Evolutionary conservation across 37 sponge, comb jelly and placozoan genomes (phyloP), one percentile per base, ranked within the genome.

Genomic region (Geodia barretti): DNA sequence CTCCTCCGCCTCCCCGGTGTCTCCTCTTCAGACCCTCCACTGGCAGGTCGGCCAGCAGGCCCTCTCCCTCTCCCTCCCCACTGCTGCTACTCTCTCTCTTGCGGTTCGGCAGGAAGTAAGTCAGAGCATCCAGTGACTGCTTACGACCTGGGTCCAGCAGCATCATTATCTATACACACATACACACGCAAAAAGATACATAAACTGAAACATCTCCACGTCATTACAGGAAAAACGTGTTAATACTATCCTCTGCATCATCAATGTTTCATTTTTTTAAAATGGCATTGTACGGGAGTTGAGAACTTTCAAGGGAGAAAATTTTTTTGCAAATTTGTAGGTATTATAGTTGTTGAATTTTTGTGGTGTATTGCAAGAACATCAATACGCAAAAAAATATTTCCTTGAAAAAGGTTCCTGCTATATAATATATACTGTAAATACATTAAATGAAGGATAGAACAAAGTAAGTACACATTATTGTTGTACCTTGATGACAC

Each of bases 401-500:
- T n/a, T n/a, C n/a, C n/a, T n/a, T n/a, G n/a, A n/a, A n/a, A n/a
- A n/a, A n/a, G n/a, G n/a, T n/a, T n/a, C n/a, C n/a, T n/a, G n/a
- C n/a, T n/a, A n/a, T n/a, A n/a, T n/a, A n/a, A n/a, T n/a, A n/a
- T n/a, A n/a, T n/a, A n/a, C n/a, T n/a, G n/a, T n/a, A n/a, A n/a
- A n/a, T n/a, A n/a, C n/a, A n/a, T n/a, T n/a, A n/a, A n/a, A 23
- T 17, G 60, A 4, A 26, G 30, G 28, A 8, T 11, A 8, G 9
- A 25, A 28, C 0, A 20, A 0, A n/a, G n/a, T n/a, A n/a, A n/a
- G n/a, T n/a, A n/a, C n/a, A n/a, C n/a, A n/a, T n/a, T n/a, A n/a
- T n/a, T n/a, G n/a, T n/a, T 69, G 7, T 63, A 85, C 86, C 68
- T 86, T 78, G 67, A 79, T 72, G 30, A 87, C 60, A 17, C 87